phyloP scores from a whole-genome alignment of 2,113 vertebrate genomes.

The Eolophus roseicapilla region DNA sequence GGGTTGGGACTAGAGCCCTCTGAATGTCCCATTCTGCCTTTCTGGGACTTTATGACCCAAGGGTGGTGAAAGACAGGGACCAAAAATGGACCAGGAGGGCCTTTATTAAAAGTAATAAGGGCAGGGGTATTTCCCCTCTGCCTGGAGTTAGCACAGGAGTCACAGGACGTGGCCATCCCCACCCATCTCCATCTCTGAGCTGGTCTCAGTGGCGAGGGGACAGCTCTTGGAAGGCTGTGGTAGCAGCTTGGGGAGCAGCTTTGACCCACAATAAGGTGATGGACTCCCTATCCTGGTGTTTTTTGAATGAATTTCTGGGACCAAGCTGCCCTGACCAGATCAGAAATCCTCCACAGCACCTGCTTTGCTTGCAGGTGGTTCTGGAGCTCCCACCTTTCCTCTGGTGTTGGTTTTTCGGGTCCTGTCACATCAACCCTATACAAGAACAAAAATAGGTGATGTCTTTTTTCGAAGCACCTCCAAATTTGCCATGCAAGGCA shows the following conservation, averaged over 20 bases:
- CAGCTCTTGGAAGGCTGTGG: rapidly evolving
- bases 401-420: background rate
- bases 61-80: background rate
- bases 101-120: background rate
- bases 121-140: background rate
- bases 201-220: background rate
- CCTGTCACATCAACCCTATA: background rate
- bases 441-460: background rate
- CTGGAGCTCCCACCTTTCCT: background rate
- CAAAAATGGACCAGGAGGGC: background rate
- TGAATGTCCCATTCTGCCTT: background rate
- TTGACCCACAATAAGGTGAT: background rate
- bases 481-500: background rate
- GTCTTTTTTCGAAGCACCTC: background rate
- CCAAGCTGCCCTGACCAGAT: background rate
- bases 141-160: background rate
- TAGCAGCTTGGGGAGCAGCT: background rate
- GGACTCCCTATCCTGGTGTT: too few species aligned
- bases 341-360: background rate
- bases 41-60: background rate
- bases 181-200: background rate
- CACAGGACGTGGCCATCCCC: background rate
- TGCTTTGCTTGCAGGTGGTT: background rate
- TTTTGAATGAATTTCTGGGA: background rate
- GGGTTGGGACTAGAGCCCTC: background rate